These are phyloP conservation scores for Melieria omissa DNA, from an alignment of 2,888 invertebrate species.

Conservation along the genomic window DNA sequence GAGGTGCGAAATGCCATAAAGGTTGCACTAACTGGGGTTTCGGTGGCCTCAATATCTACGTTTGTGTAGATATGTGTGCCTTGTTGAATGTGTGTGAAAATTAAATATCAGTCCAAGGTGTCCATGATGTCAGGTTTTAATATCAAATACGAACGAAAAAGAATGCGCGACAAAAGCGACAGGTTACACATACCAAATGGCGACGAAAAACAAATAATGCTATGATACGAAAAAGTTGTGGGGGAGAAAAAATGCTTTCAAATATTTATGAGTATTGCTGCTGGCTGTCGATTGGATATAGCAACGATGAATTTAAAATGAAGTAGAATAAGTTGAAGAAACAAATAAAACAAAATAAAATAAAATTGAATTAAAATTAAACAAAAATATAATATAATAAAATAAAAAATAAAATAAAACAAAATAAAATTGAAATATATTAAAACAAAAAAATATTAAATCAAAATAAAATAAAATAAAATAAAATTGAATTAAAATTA, in stretches of 20 bases:
- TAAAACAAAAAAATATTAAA: no score
- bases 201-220: neutral
- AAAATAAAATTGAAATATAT: no score
- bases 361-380: no score
- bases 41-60: neutral
- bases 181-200: neutral
- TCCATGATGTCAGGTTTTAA: slow-evolving; percentile 11
- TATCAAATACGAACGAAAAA: no score
- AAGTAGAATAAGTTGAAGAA: neutral
- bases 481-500: no score
- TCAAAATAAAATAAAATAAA: no score
- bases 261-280: no score
- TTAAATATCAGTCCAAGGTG: slow-evolving; percentile 23
- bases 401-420: no score
- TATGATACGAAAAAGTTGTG: neutral
- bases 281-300: neutral
- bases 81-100: neutral
- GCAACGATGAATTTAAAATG: neutral
- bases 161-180: neutral
- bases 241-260: neutral
- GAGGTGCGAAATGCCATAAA: no score
- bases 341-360: no score
- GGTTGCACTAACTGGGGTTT: no score
- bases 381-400: no score
- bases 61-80: neutral